Percentiles rank a stretch among this genome's conserved stretches.
Conservation (phyloP, 2,113 vertebrate genomes). For the Triplophysa dalaica region DNA sequence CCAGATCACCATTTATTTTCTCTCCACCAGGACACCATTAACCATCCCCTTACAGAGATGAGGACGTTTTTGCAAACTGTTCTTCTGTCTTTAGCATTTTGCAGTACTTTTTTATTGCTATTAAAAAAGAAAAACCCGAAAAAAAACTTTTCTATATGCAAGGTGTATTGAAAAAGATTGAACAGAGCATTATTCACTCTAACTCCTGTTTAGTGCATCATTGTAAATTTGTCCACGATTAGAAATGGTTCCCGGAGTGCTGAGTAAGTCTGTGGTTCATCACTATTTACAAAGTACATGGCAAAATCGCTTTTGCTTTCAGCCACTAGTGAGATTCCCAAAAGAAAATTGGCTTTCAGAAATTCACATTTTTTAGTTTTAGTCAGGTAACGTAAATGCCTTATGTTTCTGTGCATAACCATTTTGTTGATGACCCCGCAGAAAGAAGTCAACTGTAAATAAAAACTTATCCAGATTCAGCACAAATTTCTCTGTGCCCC, state of each 20-base stretch:
- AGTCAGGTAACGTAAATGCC: slow-evolving; percentile 34
- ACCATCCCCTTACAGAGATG: slow-evolving; percentile 76
- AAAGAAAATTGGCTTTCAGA: not conserved
- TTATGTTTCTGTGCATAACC: slow-evolving; percentile 37
- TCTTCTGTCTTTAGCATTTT: slow-evolving; percentile 93
- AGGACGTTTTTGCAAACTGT: slow-evolving; percentile 50
- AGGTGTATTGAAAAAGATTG: slow-evolving; percentile 69
- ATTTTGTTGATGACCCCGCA: slow-evolving; percentile 2
- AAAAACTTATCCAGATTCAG: slow-evolving; percentile 37
- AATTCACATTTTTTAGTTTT: not conserved
- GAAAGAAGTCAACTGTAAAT: slow-evolving; percentile 40
- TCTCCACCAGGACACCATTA: slow-evolving; percentile 56
- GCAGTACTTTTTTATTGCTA: slow-evolving; percentile 93
- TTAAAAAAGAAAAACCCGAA: slow-evolving; percentile 76
- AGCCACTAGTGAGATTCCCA: not conserved
- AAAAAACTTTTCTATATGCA: slow-evolving; percentile 80
- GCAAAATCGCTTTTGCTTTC: not conserved
- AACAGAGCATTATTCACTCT: slow-evolving; percentile 48
- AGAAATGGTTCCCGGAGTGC: slow-evolving; percentile 7
- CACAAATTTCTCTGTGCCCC: slow-evolving; percentile 37
- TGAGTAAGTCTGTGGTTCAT: slow-evolving; percentile 1
- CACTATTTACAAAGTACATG: slow-evolving; percentile 5
- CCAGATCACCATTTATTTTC: slow-evolving; percentile 13
- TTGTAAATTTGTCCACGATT: slow-evolving; percentile 25
- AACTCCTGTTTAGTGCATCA: slow-evolving; percentile 31